phyloP scores from a whole-genome alignment of 2,797 vertebrate species.

The Eidolon dupreanum region DNA sequence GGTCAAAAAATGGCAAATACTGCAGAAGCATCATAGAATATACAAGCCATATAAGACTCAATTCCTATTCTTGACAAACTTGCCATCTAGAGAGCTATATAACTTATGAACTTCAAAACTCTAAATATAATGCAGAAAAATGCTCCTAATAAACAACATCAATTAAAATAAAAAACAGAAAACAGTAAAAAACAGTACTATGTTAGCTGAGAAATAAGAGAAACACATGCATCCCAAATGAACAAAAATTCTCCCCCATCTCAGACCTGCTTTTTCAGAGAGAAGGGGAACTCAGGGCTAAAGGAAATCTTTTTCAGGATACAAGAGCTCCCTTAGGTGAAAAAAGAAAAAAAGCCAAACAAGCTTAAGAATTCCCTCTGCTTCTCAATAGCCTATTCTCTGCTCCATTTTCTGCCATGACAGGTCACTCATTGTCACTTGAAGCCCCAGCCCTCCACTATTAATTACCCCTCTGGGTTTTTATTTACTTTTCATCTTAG shows the following conservation, averaged over 20 bases:
- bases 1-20: background rate
- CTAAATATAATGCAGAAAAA: background rate
- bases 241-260: background rate
- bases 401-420: background rate
- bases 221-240: background rate
- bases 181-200: background rate
- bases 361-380: background rate
- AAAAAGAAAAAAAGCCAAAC: background rate
- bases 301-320: background rate
- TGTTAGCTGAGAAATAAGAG: background rate
- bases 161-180: background rate
- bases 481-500: constrained; percentile 47
- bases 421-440: background rate
- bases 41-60: background rate
- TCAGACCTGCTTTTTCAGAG: background rate
- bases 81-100: background rate
- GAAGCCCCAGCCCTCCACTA: background rate
- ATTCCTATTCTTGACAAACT: background rate
- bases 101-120: background rate
- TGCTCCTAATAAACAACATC: background rate
- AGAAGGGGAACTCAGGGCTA: background rate
- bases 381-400: background rate
- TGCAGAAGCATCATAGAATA: background rate
- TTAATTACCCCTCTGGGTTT: background rate
- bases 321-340: background rate